Conservation (phyloP, 2,797 vertebrate species). For the Chelidonichthys spinosus region DNA sequence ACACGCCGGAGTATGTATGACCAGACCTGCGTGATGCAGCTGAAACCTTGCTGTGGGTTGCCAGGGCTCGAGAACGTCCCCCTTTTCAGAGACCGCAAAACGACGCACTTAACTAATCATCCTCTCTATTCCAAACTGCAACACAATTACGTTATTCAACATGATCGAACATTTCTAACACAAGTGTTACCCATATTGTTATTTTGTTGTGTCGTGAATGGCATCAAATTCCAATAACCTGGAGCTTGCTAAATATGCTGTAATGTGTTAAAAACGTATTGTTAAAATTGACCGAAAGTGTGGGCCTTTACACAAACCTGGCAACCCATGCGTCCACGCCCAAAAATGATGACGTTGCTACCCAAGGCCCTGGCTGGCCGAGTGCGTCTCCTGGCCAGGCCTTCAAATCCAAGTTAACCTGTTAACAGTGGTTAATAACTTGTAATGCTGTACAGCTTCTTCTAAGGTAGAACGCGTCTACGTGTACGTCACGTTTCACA, state of each 20-base stretch:
- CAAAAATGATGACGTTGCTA: constrained; percentile 67
- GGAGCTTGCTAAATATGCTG: rapidly evolving
- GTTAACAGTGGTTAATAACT: constrained; percentile 3
- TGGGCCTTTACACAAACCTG: constrained; percentile 51
- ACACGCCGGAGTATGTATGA: constrained; percentile 64
- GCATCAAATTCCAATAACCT: rapidly evolving
- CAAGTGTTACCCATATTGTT: rapidly evolving
- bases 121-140: background rate
- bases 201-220: background rate
- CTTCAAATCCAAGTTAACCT: constrained; percentile 27
- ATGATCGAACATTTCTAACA: background rate
- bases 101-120: too few relatives aligned
- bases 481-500: background rate
- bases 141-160: background rate
- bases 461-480: background rate
- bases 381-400: constrained; percentile 44
- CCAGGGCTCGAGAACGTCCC: constrained; percentile 42
- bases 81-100: constrained; percentile 31
- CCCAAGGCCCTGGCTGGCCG: constrained; percentile 35
- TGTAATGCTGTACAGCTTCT: background rate
- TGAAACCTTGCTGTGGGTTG: constrained; percentile 68
- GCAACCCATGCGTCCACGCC: constrained; percentile 72
- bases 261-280: background rate
- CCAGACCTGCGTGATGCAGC: constrained; percentile 61
- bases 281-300: background rate